These are phyloP conservation scores for Chloebia gouldiae DNA, from an alignment of 2,113 vertebrate species.

Conservation along the genomic window DNA sequence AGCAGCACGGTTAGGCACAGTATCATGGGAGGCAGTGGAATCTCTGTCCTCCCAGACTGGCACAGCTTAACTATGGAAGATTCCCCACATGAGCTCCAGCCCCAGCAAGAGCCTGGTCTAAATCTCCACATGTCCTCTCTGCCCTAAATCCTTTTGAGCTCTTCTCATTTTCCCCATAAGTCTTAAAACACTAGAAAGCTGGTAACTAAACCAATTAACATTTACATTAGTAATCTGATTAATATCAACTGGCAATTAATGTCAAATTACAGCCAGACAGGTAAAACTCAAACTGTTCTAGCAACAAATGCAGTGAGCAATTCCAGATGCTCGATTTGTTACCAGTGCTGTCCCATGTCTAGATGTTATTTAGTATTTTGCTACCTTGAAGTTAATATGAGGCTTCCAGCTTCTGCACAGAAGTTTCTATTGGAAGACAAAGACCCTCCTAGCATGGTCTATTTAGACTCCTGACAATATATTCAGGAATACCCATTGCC, in stretches of 20 bases:
- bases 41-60: neutral
- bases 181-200: neutral
- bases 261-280: neutral
- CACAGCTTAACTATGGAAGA: rapidly evolving
- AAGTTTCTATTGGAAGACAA: neutral
- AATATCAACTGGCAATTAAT: neutral
- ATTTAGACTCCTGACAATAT: neutral
- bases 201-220: neutral
- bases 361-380: neutral
- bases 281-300: neutral
- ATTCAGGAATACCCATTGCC: neutral
- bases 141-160: neutral
- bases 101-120: neutral
- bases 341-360: neutral
- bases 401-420: neutral
- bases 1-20: neutral
- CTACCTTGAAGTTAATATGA: neutral
- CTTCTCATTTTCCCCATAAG: neutral
- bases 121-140: neutral
- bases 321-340: neutral
- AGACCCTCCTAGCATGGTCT: neutral
- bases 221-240: neutral
- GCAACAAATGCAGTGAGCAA: neutral
- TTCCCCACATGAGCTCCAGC: neutral
- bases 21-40: neutral